Evolutionary conservation across 2,888 invertebrate species (phyloP).

Genomic region (Chorisops tibialis): DNA sequence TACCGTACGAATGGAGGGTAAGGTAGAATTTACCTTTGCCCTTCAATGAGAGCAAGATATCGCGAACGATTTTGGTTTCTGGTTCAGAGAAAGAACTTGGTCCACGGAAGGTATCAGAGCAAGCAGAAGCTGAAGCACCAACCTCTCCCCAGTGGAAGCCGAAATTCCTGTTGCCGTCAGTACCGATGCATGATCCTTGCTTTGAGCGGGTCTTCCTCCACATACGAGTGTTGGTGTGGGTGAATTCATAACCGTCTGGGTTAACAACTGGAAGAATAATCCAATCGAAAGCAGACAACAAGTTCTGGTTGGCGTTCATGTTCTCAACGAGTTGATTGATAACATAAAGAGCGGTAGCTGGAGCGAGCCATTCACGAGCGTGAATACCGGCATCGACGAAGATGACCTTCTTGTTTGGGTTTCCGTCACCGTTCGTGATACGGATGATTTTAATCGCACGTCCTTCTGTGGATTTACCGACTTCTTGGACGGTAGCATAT

Average conservation of each 20-base stretch:
- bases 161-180: slow-evolving; percentile 69
- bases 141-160: slow-evolving; percentile 62
- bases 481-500: slow-evolving; percentile 14
- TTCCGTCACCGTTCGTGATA: slow-evolving; percentile 55
- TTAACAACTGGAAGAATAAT: slow-evolving; percentile 60
- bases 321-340: slow-evolving; percentile 56
- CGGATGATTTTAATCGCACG: slow-evolving; percentile 54
- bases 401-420: slow-evolving; percentile 24
- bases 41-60: slow-evolving; percentile 34
- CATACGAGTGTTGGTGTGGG: slow-evolving; percentile 40
- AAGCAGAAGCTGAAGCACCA: slow-evolving; percentile 43
- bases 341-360: slow-evolving; percentile 55
- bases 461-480: slow-evolving; percentile 27
- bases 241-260: slow-evolving; percentile 64
- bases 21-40: slow-evolving; percentile 35
- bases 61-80: slow-evolving; percentile 50
- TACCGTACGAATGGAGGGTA: slow-evolving; percentile 42
- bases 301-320: slow-evolving; percentile 42
- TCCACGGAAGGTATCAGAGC: slow-evolving; percentile 57
- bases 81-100: slow-evolving; percentile 57
- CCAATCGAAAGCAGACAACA: slow-evolving; percentile 60
- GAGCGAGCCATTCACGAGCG: slow-evolving; percentile 61
- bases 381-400: slow-evolving; percentile 49
- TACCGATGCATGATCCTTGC: slow-evolving; percentile 56
- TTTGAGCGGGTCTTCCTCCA: slow-evolving; percentile 63